Conservation (phyloP, 2,888 invertebrate species). For the Atethmia centrago region DNA sequence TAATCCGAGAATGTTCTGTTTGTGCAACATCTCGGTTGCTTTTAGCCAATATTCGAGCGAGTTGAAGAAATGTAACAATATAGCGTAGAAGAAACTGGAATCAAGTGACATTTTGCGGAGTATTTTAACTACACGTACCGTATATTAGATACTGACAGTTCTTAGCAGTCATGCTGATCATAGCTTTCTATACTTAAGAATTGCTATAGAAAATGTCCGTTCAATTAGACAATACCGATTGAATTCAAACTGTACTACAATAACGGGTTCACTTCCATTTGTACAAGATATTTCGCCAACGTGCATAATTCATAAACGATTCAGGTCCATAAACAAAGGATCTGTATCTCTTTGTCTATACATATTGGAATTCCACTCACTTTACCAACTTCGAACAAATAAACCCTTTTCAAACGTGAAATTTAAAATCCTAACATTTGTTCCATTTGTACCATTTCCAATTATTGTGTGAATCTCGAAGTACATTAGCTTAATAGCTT, state of each 20-base stretch:
- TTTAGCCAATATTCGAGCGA: conserved; percentile 40
- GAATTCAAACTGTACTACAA: background rate
- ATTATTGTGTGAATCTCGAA: conserved; percentile 39
- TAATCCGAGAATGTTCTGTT: conserved; percentile 49
- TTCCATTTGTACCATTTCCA: conserved; percentile 45
- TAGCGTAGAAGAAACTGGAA: background rate
- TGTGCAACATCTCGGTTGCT: conserved; percentile 52
- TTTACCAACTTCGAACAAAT: conserved; percentile 23
- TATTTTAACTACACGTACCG: background rate
- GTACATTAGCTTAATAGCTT: conserved; percentile 53
- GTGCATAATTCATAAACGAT: conserved; percentile 14
- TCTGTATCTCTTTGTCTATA: conserved; percentile 21
- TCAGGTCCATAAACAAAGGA: conserved; percentile 24
- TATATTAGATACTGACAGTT: background rate
- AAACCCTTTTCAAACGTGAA: conserved; percentile 31
- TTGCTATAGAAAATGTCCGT: background rate
- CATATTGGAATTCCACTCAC: conserved; percentile 25
- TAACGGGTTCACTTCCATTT: background rate
- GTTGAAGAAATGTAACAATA: conserved; percentile 18
- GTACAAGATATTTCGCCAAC: background rate
- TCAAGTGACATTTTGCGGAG: background rate
- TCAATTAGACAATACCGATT: conserved; percentile 3
- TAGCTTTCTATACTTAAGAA: background rate
- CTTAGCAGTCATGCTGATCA: background rate
- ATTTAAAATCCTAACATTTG: conserved; percentile 30